Base-by-base conservation (phyloP, 1,140 invertebrate species). In the Drosophila busckii region DNA sequence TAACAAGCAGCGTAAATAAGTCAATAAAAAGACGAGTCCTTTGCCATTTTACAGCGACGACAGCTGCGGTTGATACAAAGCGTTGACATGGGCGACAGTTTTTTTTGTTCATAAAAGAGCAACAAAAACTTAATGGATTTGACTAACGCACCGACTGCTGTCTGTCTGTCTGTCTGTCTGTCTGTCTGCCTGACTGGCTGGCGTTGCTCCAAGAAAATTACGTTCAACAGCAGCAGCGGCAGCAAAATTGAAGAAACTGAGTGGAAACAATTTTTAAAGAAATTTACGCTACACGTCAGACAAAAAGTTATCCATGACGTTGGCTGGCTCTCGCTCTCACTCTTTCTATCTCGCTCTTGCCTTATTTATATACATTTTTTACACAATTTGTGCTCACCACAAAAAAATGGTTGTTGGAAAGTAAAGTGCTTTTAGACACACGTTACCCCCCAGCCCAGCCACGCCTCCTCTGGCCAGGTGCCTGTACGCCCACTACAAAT, bases 111-210 rank as follows among this genome's bases (percentile, higher is more conserved):
- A 70, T 56, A 71, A 67, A 40, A 63, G 25, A 59, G 38, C 65
- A 70, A 76, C 55, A 67, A 76, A 56, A 78, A 70, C 73, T 64
- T 78, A 80, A 80, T 78, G 71, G 73, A 80, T 78, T 78, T 71
- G 67, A 73, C 71, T 71, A 75, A 78, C 71, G 26, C 38, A 44
- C 54, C 20, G 45, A 32, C 55, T 52, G n/a, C n/a, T 52, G 55
- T 44, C 38, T 44, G 31, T 20, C 48, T 19, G 49, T 32, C 49
- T n/a, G 31, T 6, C 9, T 52, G 55, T 44, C 38, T 44, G 31
- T 20, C 48, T 19, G 49, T 32, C 49, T n/a, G 31, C 6, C 9
- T n/a, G 23, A 28, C 45, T 26, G 19, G 12, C 60, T 60, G 61
- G 70, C 70, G 62, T 5, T 45, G 61, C 49, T 70, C 70, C 70